Evolutionary conservation across 2,797 vertebrate genomes (phyloP).

Genomic region (Melanitta fusca): DNA sequence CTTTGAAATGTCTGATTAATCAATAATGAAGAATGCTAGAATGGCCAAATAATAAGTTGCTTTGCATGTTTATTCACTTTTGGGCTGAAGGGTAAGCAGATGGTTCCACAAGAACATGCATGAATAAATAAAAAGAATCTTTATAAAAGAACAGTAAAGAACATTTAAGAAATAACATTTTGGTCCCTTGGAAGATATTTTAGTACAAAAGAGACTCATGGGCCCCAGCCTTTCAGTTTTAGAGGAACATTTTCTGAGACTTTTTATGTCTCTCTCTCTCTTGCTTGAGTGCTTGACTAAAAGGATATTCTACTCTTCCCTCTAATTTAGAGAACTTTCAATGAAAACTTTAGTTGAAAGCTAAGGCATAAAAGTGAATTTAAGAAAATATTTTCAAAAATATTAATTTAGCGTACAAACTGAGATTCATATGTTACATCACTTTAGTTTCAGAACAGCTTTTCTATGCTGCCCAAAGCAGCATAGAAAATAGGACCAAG

Average conservation of each 20-base stretch:
- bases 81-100: conserved; percentile 18
- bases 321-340: background rate
- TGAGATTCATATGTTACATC: background rate
- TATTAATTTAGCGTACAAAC: background rate
- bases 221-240: background rate
- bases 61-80: conserved; percentile 53
- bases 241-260: background rate
- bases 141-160: background rate
- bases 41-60: background rate
- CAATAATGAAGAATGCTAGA: conserved; percentile 44
- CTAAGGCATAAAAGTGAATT: background rate
- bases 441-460: background rate
- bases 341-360: background rate
- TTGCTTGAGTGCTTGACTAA: background rate
- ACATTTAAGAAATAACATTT: background rate
- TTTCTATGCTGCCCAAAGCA: background rate
- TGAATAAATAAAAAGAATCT: conserved; percentile 33
- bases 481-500: background rate
- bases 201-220: background rate
- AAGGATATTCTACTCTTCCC: background rate
- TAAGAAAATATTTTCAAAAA: background rate
- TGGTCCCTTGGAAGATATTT: background rate
- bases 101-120: conserved; percentile 21
- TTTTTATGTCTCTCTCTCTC: background rate
- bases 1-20: background rate